A percentile compares a stretch with the other conserved stretches of the same genome.
Evolutionary conservation across 1,140 invertebrate species (phyloP).

Genomic region (Teleogryllus occipitalis): DNA sequence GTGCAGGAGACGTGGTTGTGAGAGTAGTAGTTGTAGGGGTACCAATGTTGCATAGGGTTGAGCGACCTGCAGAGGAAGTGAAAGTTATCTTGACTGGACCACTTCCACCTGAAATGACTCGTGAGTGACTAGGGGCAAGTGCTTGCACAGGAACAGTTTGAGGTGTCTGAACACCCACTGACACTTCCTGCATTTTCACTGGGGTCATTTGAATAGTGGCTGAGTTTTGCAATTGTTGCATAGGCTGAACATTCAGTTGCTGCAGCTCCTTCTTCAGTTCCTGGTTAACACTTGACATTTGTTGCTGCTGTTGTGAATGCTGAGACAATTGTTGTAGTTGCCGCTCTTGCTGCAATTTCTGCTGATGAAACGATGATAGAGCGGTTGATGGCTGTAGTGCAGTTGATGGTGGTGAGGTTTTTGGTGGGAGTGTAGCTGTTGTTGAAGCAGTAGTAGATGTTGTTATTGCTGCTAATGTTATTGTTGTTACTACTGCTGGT

Average conservation of each 20-base stretch:
- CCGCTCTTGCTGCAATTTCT: too few species aligned
- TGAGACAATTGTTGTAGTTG: neutral
- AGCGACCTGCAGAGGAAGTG: neutral
- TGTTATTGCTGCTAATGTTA: too few species aligned
- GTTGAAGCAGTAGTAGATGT: too few species aligned
- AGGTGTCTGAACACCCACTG: neutral
- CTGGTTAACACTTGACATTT: neutral
- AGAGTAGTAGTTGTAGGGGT: slow-evolving; percentile 1
- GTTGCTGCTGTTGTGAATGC: neutral
- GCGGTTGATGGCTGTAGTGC: too few species aligned
- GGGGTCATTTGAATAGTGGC: neutral
- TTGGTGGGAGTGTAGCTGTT: too few species aligned
- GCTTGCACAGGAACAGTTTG: neutral
- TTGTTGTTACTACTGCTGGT: too few species aligned
- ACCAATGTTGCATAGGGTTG: neutral
- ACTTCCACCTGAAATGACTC: slow-evolving; percentile 15
- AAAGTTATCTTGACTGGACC: slow-evolving; percentile 17
- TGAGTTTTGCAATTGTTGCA: neutral
- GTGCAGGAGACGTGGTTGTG: slow-evolving; percentile 10
- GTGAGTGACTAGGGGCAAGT: neutral
- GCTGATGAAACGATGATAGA: too few species aligned
- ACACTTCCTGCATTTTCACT: neutral
- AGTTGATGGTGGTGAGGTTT: too few species aligned
- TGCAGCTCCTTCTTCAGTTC: neutral
- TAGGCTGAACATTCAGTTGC: neutral